phyloP scores from a whole-genome alignment of 2,888 invertebrate species.

The Mimachlamys varia region DNA sequence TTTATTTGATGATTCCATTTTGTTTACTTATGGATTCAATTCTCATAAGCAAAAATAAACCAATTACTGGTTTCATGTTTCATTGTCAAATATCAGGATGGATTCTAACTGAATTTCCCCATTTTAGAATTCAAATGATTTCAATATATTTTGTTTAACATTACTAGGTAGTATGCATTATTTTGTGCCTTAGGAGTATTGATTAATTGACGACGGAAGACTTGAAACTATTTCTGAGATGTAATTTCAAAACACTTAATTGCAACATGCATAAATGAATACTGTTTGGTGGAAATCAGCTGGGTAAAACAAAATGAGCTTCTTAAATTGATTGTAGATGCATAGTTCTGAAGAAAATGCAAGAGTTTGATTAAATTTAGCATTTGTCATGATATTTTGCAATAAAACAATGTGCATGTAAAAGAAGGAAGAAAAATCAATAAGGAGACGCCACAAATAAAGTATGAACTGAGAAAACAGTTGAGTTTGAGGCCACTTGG shows the following conservation, averaged over 20 bases:
- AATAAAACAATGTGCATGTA: neutral
- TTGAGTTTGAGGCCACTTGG: neutral
- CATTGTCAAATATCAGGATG: no score
- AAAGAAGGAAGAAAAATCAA: conserved; percentile 16
- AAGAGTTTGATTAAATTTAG: neutral
- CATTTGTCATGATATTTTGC: neutral
- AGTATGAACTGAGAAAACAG: neutral
- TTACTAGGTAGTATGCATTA: no score
- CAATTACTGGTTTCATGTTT: no score
- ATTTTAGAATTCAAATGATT: no score
- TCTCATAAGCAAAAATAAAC: no score
- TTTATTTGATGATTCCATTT: no score
- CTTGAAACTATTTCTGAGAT: no score
- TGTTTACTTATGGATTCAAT: no score
- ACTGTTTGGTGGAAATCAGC: neutral
- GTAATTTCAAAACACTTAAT: neutral
- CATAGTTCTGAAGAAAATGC: neutral
- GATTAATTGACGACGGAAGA: no score
- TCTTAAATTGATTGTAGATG: neutral
- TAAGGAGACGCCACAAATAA: neutral
- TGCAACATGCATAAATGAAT: neutral
- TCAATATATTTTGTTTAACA: no score
- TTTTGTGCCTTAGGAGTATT: no score
- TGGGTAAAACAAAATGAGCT: neutral
- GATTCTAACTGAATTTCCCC: no score